Evolutionary conservation across 2,888 invertebrate genomes (phyloP).

Genomic region (Aporophyla nigra): DNA sequence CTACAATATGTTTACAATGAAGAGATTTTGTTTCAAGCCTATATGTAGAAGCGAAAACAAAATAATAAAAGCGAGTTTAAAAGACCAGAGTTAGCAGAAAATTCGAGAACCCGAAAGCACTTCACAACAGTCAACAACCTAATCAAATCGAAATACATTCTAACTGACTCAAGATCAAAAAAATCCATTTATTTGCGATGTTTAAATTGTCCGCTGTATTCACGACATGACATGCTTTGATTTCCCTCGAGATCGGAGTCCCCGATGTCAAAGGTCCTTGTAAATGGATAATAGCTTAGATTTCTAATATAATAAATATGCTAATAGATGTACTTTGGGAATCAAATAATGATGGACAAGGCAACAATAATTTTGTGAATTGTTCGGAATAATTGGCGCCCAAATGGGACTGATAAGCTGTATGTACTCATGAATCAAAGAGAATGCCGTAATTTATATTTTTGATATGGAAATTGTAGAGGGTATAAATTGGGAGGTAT

Average conservation of each 20-base stretch:
- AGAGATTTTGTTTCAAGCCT: not conserved
- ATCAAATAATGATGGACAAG: conserved; percentile 28
- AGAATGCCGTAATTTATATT: conserved; percentile 10
- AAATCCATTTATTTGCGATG: conserved; percentile 40
- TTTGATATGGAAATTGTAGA: conserved; percentile 18
- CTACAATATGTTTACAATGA: not conserved
- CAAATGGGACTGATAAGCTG: conserved; percentile 22
- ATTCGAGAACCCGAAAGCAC: not conserved
- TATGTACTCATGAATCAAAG: conserved; percentile 27
- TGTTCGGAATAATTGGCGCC: conserved; percentile 31
- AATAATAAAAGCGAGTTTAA: too few relatives aligned
- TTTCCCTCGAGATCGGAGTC: conserved; percentile 59
- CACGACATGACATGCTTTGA: conserved; percentile 52
- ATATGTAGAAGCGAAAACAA: not conserved
- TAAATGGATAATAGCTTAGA: conserved; percentile 51
- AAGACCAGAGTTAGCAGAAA: not conserved
- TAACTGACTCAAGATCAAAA: conserved; percentile 28
- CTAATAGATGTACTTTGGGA: conserved; percentile 38
- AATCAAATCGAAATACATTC: conserved; percentile 15
- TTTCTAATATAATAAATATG: conserved; percentile 52
- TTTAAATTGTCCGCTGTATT: conserved; percentile 53
- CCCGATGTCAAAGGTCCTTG: conserved; percentile 46
- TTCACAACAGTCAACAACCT: conserved; percentile 17
- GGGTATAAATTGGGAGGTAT: not conserved
- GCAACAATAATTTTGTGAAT: conserved; percentile 29